These are phyloP conservation scores for Dipodomys merriami DNA, from an alignment of 2,113 vertebrate species.

Conservation along the genomic window DNA sequence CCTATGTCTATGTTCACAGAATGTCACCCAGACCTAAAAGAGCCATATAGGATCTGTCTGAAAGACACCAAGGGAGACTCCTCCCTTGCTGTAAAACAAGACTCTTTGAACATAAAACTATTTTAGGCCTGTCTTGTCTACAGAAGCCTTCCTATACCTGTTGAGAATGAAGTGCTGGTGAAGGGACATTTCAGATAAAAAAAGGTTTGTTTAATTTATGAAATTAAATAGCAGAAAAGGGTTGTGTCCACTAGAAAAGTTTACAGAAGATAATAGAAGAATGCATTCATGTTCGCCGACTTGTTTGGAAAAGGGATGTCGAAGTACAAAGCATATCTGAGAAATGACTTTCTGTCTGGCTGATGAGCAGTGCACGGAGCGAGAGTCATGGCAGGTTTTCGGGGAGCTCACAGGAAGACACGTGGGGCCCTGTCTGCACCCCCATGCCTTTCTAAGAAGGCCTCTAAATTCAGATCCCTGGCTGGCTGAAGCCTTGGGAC, in stretches of 20 bases:
- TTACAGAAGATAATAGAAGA: slow-evolving; percentile 70
- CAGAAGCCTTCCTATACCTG: not conserved
- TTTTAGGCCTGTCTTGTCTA: not conserved
- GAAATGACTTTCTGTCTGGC: not conserved
- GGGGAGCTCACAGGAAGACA: not conserved
- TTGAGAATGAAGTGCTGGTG: slow-evolving; percentile 38
- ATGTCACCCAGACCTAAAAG: not conserved
- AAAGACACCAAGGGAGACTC: not conserved
- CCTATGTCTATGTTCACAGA: not conserved
- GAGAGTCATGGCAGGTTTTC: not conserved
- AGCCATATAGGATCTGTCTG: not conserved
- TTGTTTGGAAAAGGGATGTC: slow-evolving; percentile 32
- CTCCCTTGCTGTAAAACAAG: not conserved
- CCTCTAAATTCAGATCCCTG: not conserved
- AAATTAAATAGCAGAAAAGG: slow-evolving; percentile 49
- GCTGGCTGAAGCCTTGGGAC: not conserved
- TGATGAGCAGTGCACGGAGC: accelerated
- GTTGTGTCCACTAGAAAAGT: slow-evolving; percentile 44
- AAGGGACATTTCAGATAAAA: slow-evolving; percentile 52
- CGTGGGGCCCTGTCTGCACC: not conserved
- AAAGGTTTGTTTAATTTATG: slow-evolving; percentile 69
- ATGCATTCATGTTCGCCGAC: slow-evolving; percentile 36
- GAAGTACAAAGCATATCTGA: slow-evolving; percentile 24
- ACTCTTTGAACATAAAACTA: not conserved
- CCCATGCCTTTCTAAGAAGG: not conserved